Evolutionary conservation across 1,140 invertebrate species (phyloP).

Genomic region (Luehdorfia chinensis): DNA sequence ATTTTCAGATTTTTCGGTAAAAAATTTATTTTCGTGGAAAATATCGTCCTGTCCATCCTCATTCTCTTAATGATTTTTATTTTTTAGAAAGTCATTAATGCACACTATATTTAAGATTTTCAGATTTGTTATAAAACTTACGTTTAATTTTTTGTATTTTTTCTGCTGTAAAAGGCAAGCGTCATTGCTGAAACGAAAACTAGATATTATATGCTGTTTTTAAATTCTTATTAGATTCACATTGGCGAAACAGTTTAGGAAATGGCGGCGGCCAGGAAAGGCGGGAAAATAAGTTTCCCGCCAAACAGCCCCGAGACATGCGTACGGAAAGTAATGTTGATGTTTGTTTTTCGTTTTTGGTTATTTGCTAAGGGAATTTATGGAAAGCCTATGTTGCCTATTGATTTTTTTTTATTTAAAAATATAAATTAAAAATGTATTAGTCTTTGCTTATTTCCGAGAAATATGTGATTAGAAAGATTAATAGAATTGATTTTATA

Average conservation of each 20-base stretch:
- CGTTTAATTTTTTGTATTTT: no score
- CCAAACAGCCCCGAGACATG: slow-evolving; percentile 59
- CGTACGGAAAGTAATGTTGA: slow-evolving; percentile 54
- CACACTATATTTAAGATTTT: no score
- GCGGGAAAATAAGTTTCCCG: slow-evolving; percentile 71
- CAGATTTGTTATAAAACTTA: no score
- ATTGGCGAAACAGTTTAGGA: slow-evolving; percentile 36
- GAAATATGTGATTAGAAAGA: no score
- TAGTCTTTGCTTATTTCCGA: no score
- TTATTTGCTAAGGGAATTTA: slow-evolving; percentile 26
- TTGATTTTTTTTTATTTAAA: slow-evolving; percentile 20
- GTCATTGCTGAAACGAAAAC: no score
- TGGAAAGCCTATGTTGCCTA: slow-evolving; percentile 21
- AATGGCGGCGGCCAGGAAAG: slow-evolving; percentile 50
- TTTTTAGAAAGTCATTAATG: no score
- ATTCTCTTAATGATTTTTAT: no score
- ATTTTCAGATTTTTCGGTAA: slow-evolving; percentile 7
- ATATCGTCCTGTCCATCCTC: no score
- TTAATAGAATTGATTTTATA: slow-evolving; percentile 1
- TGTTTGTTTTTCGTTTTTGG: slow-evolving; percentile 27
- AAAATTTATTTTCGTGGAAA: not conserved
- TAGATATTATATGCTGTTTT: no score
- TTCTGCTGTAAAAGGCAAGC: no score
- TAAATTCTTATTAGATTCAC: slow-evolving; percentile 53
- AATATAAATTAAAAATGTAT: no score